phyloP scores from a whole-genome alignment of 1,140 invertebrate species.

The Cotesia glomerata region DNA sequence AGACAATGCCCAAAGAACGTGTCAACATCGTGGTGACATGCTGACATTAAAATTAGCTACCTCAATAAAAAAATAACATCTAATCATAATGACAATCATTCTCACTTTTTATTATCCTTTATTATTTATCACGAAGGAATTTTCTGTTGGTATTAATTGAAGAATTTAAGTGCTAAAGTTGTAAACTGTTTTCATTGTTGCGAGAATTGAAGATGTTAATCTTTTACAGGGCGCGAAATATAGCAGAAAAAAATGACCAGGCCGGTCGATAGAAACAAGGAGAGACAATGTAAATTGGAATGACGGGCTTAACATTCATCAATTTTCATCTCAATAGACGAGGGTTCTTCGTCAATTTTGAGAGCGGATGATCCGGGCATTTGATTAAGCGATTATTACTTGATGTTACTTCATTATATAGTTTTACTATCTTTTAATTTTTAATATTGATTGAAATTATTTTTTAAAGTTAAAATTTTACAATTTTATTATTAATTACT shows the following conservation, averaged over 20 bases:
- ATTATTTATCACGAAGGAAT: too few species aligned
- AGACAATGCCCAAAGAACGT: conserved; percentile 34
- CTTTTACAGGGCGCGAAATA: too few species aligned
- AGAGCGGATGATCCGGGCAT: not conserved
- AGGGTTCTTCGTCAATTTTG: conserved; percentile 1
- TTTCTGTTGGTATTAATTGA: too few species aligned
- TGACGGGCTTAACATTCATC: not conserved
- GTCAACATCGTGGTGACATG: conserved; percentile 6
- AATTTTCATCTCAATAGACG: not conserved
- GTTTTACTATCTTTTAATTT: not conserved
- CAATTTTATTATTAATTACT: too few species aligned
- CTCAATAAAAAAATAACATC: too few species aligned
- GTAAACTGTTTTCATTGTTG: too few species aligned
- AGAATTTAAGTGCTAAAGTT: too few species aligned
- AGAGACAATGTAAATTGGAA: not conserved
- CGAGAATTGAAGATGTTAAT: too few species aligned
- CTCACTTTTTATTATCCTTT: too few species aligned
- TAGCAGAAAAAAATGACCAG: too few species aligned
- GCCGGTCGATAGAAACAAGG: not conserved
- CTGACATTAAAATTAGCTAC: not conserved
- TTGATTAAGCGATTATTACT: not conserved
- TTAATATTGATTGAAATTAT: not conserved
- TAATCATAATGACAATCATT: too few species aligned
- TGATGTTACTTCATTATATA: not conserved
- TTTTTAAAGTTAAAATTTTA: too few species aligned